Conservation (phyloP, 1,140 invertebrate species). For the Brachionus rubens region DNA sequence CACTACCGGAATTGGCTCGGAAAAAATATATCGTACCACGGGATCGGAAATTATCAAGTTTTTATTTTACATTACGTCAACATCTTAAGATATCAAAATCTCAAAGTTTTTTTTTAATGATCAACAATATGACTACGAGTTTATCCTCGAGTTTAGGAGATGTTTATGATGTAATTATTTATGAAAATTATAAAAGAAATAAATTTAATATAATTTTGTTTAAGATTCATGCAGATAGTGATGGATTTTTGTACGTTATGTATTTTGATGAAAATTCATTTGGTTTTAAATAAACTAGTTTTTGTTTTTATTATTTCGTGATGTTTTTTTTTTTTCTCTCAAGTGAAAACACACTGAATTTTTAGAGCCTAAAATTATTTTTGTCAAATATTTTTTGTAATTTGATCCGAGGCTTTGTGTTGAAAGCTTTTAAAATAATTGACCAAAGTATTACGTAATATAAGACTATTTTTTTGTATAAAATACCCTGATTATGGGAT, state of each 20-base stretch:
- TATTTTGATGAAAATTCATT: neutral
- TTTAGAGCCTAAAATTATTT: too few species aligned
- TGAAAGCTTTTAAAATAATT: too few species aligned
- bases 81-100: neutral
- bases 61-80: neutral
- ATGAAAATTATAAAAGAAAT: neutral
- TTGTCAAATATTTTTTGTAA: too few species aligned
- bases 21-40: neutral
- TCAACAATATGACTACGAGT: neutral
- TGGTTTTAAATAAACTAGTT: neutral
- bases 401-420: too few species aligned
- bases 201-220: neutral
- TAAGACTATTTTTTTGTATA: too few species aligned
- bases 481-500: too few species aligned
- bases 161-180: neutral
- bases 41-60: neutral
- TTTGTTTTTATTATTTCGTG: too few species aligned
- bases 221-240: neutral
- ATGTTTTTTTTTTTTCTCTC: too few species aligned
- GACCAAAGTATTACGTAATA: too few species aligned
- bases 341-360: too few species aligned
- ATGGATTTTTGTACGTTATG: neutral
- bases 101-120: neutral
- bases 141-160: neutral
- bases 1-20: neutral